Conservation (phyloP, 2,113 vertebrate genomes). For the Clarias batrachus region DNA sequence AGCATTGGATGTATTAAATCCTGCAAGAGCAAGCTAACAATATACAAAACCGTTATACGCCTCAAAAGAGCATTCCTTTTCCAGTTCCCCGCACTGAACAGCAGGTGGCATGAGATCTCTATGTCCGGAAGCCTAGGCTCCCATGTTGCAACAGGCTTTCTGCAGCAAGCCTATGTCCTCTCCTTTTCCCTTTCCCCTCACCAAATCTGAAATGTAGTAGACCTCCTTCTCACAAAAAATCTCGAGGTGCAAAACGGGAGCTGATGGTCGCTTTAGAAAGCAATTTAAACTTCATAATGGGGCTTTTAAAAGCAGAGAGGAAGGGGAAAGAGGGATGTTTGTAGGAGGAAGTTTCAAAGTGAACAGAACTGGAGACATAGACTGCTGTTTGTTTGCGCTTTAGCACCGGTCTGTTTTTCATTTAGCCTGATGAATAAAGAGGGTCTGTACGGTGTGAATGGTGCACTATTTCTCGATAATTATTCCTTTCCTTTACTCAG, state of each 20-base stretch:
- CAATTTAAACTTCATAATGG: conserved; percentile 9
- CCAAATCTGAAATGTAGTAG: not conserved
- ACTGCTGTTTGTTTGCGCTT: conserved; percentile 29
- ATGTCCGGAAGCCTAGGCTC: not conserved
- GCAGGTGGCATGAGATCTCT: conserved; percentile 46
- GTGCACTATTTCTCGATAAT: conserved; percentile 33
- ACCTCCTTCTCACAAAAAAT: not conserved
- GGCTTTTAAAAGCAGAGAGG: conserved; percentile 7
- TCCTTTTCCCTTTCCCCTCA: not conserved
- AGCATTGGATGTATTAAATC: not conserved
- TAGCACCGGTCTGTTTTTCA: conserved; percentile 34
- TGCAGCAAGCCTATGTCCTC: conserved; percentile 5
- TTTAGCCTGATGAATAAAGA: conserved; percentile 38
- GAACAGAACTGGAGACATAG: not conserved
- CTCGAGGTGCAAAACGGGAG: conserved; percentile 19
- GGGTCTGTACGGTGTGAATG: conserved; percentile 46
- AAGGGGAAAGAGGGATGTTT: conserved; percentile 9
- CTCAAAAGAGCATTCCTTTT: not conserved
- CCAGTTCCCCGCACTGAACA: conserved; percentile 23
- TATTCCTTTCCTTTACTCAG: conserved; percentile 19
- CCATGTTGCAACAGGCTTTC: conserved; percentile 3
- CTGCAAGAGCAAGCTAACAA: not conserved
- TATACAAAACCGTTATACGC: not conserved
- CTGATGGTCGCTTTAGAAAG: not conserved
- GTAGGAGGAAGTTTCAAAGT: not conserved